These are phyloP conservation scores for Labeo rohita DNA, from an alignment of 2,113 vertebrate species.

Conservation along the genomic window DNA sequence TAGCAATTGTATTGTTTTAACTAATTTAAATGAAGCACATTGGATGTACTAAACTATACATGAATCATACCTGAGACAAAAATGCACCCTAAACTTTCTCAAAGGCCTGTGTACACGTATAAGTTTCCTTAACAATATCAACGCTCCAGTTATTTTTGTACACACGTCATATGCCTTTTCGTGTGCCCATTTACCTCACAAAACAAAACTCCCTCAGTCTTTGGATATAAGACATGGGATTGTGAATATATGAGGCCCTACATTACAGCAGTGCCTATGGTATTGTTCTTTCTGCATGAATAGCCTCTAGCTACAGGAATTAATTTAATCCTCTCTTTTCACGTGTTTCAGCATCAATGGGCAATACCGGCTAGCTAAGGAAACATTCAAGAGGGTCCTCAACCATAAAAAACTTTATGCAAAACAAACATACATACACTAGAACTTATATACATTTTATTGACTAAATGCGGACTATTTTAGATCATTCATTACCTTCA, in stretches of 20 bases:
- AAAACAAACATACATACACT: background rate
- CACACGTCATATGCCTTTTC: background rate
- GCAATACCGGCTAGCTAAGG: constrained; percentile 47
- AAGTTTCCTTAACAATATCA: background rate
- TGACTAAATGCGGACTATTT: background rate
- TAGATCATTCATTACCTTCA: background rate
- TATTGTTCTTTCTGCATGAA: constrained; percentile 76
- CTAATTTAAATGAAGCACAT: background rate
- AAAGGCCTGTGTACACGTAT: background rate
- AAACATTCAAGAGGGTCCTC: constrained; percentile 44
- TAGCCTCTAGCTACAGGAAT: constrained; percentile 58
- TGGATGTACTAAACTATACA: background rate
- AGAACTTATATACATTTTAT: background rate
- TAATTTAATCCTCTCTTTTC: constrained; percentile 70
- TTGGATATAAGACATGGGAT: constrained; percentile 45
- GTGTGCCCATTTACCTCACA: constrained; percentile 2
- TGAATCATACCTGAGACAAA: background rate
- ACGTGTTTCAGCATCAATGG: constrained; percentile 65
- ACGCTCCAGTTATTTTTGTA: background rate
- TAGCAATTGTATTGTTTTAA: background rate
- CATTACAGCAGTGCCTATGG: constrained; percentile 50
- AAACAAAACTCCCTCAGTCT: constrained; percentile 20
- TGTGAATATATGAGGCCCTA: constrained; percentile 56
- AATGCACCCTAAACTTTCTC: background rate
- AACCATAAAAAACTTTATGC: constrained; percentile 24